phyloP scores from a whole-genome alignment of 2,888 invertebrate species.

The Rhingia rostrata region DNA sequence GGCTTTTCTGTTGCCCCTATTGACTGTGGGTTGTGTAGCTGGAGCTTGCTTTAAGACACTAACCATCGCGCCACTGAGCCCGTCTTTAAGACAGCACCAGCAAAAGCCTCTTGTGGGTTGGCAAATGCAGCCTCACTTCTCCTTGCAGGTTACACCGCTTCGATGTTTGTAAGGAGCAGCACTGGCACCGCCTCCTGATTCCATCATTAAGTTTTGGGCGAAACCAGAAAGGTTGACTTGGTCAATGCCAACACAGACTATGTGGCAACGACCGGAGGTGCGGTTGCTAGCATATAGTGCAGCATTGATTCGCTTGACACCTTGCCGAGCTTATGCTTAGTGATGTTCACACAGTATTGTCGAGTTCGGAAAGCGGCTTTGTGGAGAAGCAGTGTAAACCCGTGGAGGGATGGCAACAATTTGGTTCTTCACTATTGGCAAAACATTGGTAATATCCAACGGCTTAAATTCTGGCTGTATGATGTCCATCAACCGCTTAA shows the following conservation, averaged over 20 bases:
- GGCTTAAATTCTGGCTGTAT: conserved; percentile 92
- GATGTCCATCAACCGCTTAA: conserved; percentile 87
- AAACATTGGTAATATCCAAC: conserved; percentile 93
- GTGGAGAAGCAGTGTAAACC: conserved; percentile 92
- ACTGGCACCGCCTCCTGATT: conserved; percentile 80
- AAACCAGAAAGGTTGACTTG: conserved; percentile 85
- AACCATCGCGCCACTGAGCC: too few species aligned
- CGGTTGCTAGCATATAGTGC: conserved; percentile 87
- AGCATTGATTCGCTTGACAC: conserved; percentile 89
- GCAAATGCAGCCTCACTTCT: conserved; percentile 87
- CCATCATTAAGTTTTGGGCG: conserved; percentile 85
- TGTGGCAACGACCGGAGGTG: conserved; percentile 88
- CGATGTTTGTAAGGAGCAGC: conserved; percentile 84
- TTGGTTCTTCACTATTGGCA: conserved; percentile 89
- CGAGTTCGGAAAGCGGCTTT: conserved; percentile 92
- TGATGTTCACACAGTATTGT: conserved; percentile 93
- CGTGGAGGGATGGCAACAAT: conserved; percentile 87
- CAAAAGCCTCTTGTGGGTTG: conserved; percentile 87
- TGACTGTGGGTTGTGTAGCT: conserved; percentile 89
- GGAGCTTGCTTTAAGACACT: conserved; percentile 88
- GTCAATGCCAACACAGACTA: conserved; percentile 91
- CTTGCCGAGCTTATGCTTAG: conserved; percentile 90
- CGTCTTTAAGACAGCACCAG: conserved; percentile 86
- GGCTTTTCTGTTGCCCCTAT: conserved; percentile 88
- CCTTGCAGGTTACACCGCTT: conserved; percentile 88